Base-by-base conservation (phyloP, 2,797 vertebrate genomes). In the Crenuchus spilurus region DNA sequence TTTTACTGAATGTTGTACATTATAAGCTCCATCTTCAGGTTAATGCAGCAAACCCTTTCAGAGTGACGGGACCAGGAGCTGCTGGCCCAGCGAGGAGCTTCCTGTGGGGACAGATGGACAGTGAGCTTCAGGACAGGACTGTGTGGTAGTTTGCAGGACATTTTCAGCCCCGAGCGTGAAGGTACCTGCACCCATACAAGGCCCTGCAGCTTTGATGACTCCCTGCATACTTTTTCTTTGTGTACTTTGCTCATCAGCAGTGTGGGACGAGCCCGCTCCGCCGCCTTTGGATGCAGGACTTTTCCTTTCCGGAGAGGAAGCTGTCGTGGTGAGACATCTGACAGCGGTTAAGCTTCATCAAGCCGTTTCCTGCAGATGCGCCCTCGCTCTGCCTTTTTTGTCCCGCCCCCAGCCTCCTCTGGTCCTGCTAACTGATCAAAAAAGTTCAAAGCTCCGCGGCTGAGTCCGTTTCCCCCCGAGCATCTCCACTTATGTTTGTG, bases 291-390 rank as follows among this genome's bases (percentile, higher is more conserved):
- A 37, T 6, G 30, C 13, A 1, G 20, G 13, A 26, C 11, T 48
- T 22, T 22, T 14, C 44, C 48, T 72, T 62, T 63, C 37, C 51
- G 62, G 44, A 71, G 60, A 79, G 86, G 86, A 89, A 85, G 79
- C 82, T 75, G 75, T 80, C 75, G 61, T 72, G 66, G 66, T 58
- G 62, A 85, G 78, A 84, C 88, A 88, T 82, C 77, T 89, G 83
- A 85, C 81, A 86, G 90, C 82, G 72, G 88, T 91, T 90, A 74
- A 64, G 11, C 75, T 75, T 87, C 85, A 39, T 75, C 77, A 80
- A 61, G 86, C 86, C 84, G 80, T 85, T 90, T 92, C 87, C 91
- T 84, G 74, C 77, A 82, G 79, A 76, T 72, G 82, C 76, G 81
- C 76, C 83, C 76, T 80, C 82, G 79, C 52, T 80, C 11, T 83